These are phyloP conservation scores for mouse (Mus musculus) DNA, from an alignment of 2,113 vertebrate species.

Conservation along the genomic window GRCm39 chr3:119741001-119741500, in stretches of 20 bases:
- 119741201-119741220: background rate
- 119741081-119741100: constrained; percentile 27
- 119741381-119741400: background rate
- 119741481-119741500: background rate
- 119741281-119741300: background rate
- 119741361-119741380: background rate
- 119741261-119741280: background rate
- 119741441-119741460: background rate
- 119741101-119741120: background rate
- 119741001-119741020: constrained; percentile 35
- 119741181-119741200: background rate
- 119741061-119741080: background rate
- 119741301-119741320: background rate
- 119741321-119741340: background rate
- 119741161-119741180: background rate
- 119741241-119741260: background rate
- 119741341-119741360: background rate
- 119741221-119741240: background rate
- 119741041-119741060: constrained; percentile 4
- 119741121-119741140: background rate
- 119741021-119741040: background rate
- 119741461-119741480: background rate
- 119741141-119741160: background rate
- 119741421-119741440: background rate
- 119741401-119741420: constrained; percentile 1